Evolutionary conservation across 2,888 invertebrate species (phyloP).

Genomic region (Leptopilina syphax): DNA sequence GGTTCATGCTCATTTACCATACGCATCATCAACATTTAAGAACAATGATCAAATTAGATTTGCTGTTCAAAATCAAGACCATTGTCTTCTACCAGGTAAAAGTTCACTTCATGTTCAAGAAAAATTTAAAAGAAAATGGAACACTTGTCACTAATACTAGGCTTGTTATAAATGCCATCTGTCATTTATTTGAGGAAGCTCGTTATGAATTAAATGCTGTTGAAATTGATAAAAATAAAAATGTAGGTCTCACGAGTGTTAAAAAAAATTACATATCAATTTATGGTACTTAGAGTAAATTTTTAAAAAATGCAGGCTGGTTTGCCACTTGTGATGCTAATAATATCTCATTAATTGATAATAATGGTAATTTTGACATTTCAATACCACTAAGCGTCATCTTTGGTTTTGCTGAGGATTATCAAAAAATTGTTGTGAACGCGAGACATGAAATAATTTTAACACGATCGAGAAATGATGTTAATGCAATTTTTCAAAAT

Average conservation of each 20-base stretch:
- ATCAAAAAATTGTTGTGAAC: conserved; percentile 44
- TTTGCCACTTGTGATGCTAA: neutral
- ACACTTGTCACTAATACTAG: neutral
- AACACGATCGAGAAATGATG: conserved; percentile 42
- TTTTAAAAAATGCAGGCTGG: conserved; percentile 50
- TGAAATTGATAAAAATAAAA: conserved; percentile 67
- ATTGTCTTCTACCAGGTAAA: conserved; percentile 47
- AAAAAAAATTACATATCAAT: conserved; percentile 70
- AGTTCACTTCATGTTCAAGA: conserved; percentile 48
- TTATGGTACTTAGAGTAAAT: neutral
- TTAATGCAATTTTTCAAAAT: conserved; percentile 42
- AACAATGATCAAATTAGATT: conserved; percentile 54
- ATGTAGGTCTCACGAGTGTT: conserved; percentile 66
- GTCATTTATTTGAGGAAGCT: conserved; percentile 67
- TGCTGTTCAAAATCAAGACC: conserved; percentile 47
- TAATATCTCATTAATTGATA: too few relatives aligned
- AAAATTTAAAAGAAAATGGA: conserved; percentile 3
- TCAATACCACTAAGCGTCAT: too few relatives aligned
- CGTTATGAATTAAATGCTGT: conserved; percentile 69
- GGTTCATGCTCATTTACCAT: conserved; percentile 42
- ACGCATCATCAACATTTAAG: conserved; percentile 37
- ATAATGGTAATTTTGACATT: too few relatives aligned
- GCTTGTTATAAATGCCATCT: conserved; percentile 56
- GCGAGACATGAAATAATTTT: conserved; percentile 46
- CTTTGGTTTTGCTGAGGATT: conserved; percentile 40